These are phyloP conservation scores for Drosophila quadrilineata DNA, from an alignment of 1,140 invertebrate species.

Conservation along the genomic window DNA sequence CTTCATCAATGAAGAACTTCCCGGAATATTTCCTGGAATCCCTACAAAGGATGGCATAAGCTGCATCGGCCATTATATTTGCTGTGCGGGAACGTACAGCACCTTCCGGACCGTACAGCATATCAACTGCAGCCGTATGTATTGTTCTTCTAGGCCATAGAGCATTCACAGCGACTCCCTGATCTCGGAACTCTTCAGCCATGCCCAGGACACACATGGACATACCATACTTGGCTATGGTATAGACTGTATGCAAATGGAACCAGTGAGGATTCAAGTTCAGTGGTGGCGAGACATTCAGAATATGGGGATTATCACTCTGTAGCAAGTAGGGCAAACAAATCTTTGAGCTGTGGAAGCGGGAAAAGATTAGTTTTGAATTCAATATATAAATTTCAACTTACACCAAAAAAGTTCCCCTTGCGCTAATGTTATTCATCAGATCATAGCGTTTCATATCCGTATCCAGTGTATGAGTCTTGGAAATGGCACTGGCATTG, in stretches of 20 bases:
- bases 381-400: constrained; percentile 54
- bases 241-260: constrained; percentile 95
- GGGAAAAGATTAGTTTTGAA: background rate
- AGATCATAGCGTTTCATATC: constrained; percentile 98
- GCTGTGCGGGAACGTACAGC: constrained; percentile 87
- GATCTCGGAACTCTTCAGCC: constrained; percentile 93
- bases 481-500: constrained; percentile 97
- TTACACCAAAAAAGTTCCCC: constrained; percentile 96
- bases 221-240: constrained; percentile 99
- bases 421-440: constrained; percentile 96
- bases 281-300: constrained; percentile 97
- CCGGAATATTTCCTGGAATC: constrained; percentile 90
- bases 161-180: constrained; percentile 96
- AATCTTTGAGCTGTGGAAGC: constrained; percentile 95
- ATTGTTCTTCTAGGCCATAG: constrained; percentile 98
- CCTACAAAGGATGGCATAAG: constrained; percentile 91
- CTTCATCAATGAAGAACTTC: constrained; percentile 97
- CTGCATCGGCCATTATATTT: constrained; percentile 98
- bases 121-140: constrained; percentile 98
- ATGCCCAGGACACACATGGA: constrained; percentile 99
- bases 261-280: constrained; percentile 96
- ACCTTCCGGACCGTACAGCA: constrained; percentile 97
- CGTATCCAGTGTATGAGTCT: constrained; percentile 92
- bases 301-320: constrained; percentile 95
- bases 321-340: constrained; percentile 95